Base-by-base conservation (phyloP, 2,888 invertebrate species). In the Odontothrips loti region DNA sequence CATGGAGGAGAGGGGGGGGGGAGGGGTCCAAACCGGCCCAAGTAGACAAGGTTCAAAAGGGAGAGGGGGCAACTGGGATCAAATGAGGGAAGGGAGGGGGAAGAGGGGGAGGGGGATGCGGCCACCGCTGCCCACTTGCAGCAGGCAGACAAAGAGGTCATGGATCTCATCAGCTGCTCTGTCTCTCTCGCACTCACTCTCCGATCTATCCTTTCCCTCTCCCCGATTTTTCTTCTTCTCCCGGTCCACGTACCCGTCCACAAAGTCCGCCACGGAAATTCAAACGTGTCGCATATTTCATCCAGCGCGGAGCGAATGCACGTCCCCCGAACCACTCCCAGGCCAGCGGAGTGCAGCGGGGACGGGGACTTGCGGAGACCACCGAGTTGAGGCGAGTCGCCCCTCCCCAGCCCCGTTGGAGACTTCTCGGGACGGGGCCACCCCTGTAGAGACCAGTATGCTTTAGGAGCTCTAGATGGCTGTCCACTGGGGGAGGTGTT, bases 121-220 rank as follows among this genome's bases (percentile, higher is more conserved):
- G 58, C 58, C 1, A 6, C 58, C 8, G 58, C 58, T n/a, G 20
- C 17, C 58, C 58, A 58, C 58, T 15, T 58, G 58, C 58, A 15
- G 51, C 51, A 15, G 51, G 51, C 51, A 58, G 58, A 58, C 58
- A 58, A 58, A 58, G 58, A 58, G 58, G 58, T 58, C 58, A 58
- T 17, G 58, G 17, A 58, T 17, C 11, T 15, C 58, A 58, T 58
- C 58, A 58, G 15, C 1, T 12, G n/a, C n/a, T n/a, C 11, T 20
- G n/a, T 23, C 78, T 80, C 75, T 20, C 80, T 75, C 63, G 58
- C 47, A 63, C 23, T 80, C 34, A n/a, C 80, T 68, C 47, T 75
- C 75, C 23, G 34, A n/a, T 68, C 47, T 23, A 43, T 68, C 43
- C 20, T 23, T 17, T 34, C 75, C 48, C 48, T 81, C 27, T 48